Base-by-base conservation (phyloP, 2,888 invertebrate genomes). In the Lydus trimaculatus region DNA sequence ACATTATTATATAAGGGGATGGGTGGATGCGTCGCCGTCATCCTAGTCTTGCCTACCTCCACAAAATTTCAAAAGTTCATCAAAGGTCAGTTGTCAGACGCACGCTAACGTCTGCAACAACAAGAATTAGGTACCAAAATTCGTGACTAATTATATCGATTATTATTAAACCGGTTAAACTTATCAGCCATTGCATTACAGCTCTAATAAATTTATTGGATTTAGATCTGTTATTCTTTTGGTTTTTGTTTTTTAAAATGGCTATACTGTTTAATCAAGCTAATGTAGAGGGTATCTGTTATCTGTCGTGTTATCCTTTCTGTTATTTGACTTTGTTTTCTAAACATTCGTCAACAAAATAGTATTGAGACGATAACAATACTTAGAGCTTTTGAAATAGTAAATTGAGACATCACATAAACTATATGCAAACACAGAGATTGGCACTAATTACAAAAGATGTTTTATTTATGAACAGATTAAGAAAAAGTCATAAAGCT, bases 1-100 rank as follows among this genome's bases (percentile, higher is more conserved):
- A 25, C 52, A 52, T 23, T 60, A 63, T 60, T 59, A 52, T 13
- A 13, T 33, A n/a, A n/a, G 39, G 39, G 39, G 39, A n/a, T 39
- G 43, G 17, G 64, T 64, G 33, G 59, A 31, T 31, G 59, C 58
- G 58, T 58, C 58, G 36, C 13, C 36, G 36, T 36, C 36, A 15
- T 36, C 1, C 2, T 36, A 0, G 13, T 15, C 36, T 15, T 36
- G 17, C n/a, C n/a, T 43, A 43, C 43, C 43, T 17, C 5, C 5
- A 43, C 36, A 36, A 36, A 43, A 48, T 20, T n/a, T 48, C 23
- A 25, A 5, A 25, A 23, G 52, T 52, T 52, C 52, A 52, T 25
- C 3, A 25, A 52, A 52, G 52, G 52, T 52, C 52, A 52, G 23
- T 52, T 25, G 11, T 25, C 52, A 52, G 52, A 52, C 25, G 52